phyloP scores from a whole-genome alignment of 2,888 invertebrate genomes.

The Callinectes sapidus region DNA sequence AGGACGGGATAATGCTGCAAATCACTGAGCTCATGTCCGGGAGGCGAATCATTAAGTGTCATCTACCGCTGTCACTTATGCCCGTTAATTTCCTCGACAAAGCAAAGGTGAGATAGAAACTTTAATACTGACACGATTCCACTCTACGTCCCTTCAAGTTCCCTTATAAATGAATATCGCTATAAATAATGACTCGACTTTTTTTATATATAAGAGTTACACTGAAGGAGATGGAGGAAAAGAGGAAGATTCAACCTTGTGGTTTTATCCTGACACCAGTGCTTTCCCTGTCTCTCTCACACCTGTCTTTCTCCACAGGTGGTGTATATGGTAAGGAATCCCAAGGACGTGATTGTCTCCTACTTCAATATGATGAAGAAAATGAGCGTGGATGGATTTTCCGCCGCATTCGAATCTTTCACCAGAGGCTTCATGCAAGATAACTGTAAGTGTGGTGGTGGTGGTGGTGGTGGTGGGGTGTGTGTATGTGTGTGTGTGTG shows the following conservation, averaged over 20 bases:
- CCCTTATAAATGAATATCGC: too few relatives aligned
- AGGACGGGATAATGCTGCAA: slow-evolving; percentile 49
- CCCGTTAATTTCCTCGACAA: slow-evolving; percentile 51
- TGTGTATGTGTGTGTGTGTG: too few relatives aligned
- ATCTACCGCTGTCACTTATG: slow-evolving; percentile 52
- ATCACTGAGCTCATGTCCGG: slow-evolving; percentile 25
- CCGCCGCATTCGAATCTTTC: slow-evolving; percentile 36
- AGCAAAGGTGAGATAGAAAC: slow-evolving; percentile 41
- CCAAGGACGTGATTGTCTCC: slow-evolving; percentile 55
- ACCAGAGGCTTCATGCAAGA: slow-evolving; percentile 34
- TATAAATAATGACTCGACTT: too few relatives aligned
- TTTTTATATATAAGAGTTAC: too few relatives aligned
- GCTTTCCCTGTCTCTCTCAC: background rate
- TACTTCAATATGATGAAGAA: slow-evolving; percentile 14
- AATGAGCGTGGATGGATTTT: background rate
- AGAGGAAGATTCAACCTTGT: too few relatives aligned
- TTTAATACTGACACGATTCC: background rate
- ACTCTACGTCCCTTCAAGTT: too few relatives aligned
- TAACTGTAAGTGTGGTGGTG: slow-evolving; percentile 32
- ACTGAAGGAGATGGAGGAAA: too few relatives aligned
- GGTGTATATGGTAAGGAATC: slow-evolving; percentile 43
- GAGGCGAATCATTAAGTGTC: slow-evolving; percentile 46
- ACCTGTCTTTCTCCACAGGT: slow-evolving; percentile 12
- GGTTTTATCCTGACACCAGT: too few relatives aligned
- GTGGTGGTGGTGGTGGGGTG: background rate